Evolutionary conservation across 2,797 vertebrate genomes (phyloP), one percentile per base, ranked within the genome.

Genomic region (Trichosurus vulpecula): DNA sequence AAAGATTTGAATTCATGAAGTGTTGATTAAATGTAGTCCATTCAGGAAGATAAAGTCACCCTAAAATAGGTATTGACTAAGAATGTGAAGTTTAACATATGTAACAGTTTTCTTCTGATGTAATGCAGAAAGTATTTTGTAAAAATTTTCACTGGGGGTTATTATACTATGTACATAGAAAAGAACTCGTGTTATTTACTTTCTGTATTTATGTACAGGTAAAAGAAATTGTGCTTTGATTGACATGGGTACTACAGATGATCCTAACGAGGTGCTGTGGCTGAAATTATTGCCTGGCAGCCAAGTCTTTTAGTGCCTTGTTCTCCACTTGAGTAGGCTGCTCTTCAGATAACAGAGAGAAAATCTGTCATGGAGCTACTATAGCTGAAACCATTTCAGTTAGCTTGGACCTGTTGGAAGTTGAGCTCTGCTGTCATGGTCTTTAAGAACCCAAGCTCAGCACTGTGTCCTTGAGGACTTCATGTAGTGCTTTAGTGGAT

Each of bases 31-130:
- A 54, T 11, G 54, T 94, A 56, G 51, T 93, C 66, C 91, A 25
- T 74, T 74, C 81, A 94, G 41, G 92, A 92, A 92, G 74, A 52
- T 29, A 96, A 92, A 81, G 53, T 87, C 61, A 93, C 52, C 91
- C 56, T 93, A 93, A 61, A 90, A n/a, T n/a, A 92, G 35, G 55
- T 66, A 53, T 92, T 93, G 52, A 92, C 54, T 91, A 8, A 54
- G 35, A 58, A 54, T n/a, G 22, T 87, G 74, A 87, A 92, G 4
- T 53, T n/a, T 90, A 94, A 61, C 58, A n/a, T 74, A 6, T 92
- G 22, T 74, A 81, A 91, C 4, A 29, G 30, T 57, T 11, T 91
- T 2, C 35, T 16, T 93, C 30, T 95, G 74, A 51, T 52, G 93
- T 90, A 52, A 74, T 54, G 90, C 51, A 87, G 12, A 87, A 91